Base-by-base conservation (phyloP, 2,797 vertebrate species). In the Alauda arvensis region DNA sequence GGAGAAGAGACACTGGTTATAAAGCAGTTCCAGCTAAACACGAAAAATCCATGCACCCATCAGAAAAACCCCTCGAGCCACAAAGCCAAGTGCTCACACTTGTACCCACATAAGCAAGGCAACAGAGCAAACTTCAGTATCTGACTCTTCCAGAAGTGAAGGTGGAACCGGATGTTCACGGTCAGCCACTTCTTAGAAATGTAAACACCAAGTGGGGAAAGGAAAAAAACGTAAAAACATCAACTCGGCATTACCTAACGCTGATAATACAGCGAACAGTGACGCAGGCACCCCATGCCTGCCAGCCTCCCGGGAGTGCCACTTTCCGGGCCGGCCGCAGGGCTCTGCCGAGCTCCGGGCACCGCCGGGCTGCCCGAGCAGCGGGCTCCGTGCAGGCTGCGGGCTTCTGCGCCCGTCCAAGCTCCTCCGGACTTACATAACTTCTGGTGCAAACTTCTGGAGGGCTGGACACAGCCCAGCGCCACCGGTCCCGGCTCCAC, bases 1-100 rank as follows among this genome's bases (percentile, higher is more conserved):
- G 17, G 33, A 94, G 45, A 88, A 74, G 61, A 94, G 37, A 83
- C 28, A 71, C 4, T 28, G 74, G 77, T 95, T 93, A 96, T 85
- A n/a, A 85, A 91, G 23, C 43, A 76, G 77, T 23, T 77, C 24
- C 79, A 87, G n/a, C 7, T 48, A 55, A 88, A 71, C 12, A 29
- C 1, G 4, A 62, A 86, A 63, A 83, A 9, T 45, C 37, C 62
- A n/a, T 0, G 1, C 19, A 33, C 42, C 39, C 20, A 5, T 52
- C 48, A 66, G 46, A 59, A 81, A 74, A 63, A 39, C 2, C 65
- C 76, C 46, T 45, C 5, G 0, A 83, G 31, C 37, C 42, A 23
- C 68, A 63, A 48, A 78, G 33, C 29, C 52, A 34, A 74, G 37
- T 4, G 66, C 75, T 85, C 87, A 57, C 83, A 59, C n/a, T 67